phyloP scores from a whole-genome alignment of 2,888 invertebrate genomes.

The Mythimna impura region DNA sequence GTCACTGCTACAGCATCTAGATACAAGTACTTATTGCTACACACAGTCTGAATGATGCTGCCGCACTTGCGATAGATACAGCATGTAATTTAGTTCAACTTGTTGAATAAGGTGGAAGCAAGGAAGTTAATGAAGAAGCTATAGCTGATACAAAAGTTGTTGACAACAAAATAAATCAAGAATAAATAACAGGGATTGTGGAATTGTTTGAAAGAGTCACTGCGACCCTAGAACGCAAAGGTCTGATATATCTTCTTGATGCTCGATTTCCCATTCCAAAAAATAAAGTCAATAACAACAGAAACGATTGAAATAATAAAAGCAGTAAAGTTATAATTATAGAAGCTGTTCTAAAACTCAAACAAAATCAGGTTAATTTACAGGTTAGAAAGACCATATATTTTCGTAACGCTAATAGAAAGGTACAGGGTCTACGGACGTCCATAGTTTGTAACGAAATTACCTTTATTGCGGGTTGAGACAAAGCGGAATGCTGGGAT shows the following conservation, averaged over 20 bases:
- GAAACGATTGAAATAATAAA: conserved; percentile 12
- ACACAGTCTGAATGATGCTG: conserved; percentile 58
- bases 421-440: conserved; percentile 61
- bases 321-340: conserved; percentile 13
- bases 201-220: too few species aligned
- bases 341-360: conserved; percentile 45
- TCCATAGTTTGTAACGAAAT: conserved; percentile 78
- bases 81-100: conserved; percentile 48
- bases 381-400: conserved; percentile 35
- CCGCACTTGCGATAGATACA: conserved; percentile 53
- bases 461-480: conserved; percentile 82
- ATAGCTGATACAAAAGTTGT: not conserved
- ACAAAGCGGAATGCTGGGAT: conserved; percentile 78
- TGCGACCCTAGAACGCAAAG: too few species aligned
- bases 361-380: conserved; percentile 51
- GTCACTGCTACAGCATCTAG: conserved; percentile 60
- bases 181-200: not conserved
- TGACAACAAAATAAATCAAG: not conserved
- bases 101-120: conserved; percentile 22
- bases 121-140: conserved; percentile 28
- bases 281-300: too few species aligned
- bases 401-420: conserved; percentile 58
- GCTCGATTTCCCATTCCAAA: too few species aligned
- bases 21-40: conserved; percentile 62
- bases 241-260: too few species aligned